These are phyloP conservation scores for Garrulus glandarius DNA, from an alignment of 2,797 vertebrate species.

Conservation along the genomic window DNA sequence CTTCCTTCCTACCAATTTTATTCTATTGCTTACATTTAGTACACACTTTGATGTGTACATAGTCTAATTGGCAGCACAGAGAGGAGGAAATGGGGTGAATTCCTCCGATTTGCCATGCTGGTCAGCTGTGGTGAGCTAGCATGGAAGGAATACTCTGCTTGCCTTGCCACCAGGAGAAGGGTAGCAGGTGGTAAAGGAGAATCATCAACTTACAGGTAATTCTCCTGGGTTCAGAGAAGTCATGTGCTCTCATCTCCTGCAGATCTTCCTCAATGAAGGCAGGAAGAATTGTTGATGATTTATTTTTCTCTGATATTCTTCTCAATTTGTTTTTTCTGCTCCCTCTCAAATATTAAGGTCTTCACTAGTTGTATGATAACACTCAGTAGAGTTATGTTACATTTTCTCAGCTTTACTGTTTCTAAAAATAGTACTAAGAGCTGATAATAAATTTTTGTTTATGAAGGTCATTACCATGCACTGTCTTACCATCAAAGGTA, in stretches of 20 bases:
- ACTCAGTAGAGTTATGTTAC: not conserved
- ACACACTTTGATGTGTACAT: rapidly evolving
- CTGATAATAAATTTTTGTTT: not conserved
- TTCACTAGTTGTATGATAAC: not conserved
- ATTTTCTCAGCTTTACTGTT: not conserved
- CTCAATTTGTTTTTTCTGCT: not conserved
- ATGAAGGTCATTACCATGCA: not conserved
- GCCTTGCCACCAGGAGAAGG: not conserved
- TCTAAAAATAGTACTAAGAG: not conserved
- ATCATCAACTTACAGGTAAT: not conserved
- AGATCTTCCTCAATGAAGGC: not conserved
- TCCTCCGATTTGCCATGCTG: not conserved
- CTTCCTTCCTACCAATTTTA: not conserved
- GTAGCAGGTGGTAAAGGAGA: not conserved
- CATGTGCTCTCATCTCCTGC: not conserved
- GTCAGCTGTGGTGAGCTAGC: rapidly evolving
- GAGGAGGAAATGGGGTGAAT: not conserved
- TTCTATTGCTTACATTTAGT: not conserved
- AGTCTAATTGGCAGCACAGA: not conserved
- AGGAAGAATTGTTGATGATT: not conserved
- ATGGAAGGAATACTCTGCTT: not conserved
- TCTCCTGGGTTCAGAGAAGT: not conserved
- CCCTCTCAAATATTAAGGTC: not conserved
- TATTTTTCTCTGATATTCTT: not conserved
- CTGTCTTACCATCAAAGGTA: not conserved